Base-by-base conservation (phyloP, 2,888 invertebrate species). In the Mamestra brassicae region DNA sequence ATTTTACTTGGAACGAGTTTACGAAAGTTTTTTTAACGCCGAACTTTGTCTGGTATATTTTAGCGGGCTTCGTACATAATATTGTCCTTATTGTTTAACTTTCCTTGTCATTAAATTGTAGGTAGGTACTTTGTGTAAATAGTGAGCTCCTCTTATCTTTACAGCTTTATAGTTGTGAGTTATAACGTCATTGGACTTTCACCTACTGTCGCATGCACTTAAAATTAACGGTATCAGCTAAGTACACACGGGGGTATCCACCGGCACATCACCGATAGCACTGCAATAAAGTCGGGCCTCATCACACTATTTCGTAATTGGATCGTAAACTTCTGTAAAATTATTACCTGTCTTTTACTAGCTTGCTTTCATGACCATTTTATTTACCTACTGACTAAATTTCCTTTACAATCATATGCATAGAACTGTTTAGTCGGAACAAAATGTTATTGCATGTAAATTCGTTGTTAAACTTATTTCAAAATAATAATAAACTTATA, bases 291-390 rank as follows among this genome's bases (percentile, higher is more conserved):
- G 83, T 81, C 85, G 84, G 80, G 86, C 89, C 88, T 90, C 89
- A 90, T 91, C 90, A 92, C 91, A 93, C 92, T 90, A 91, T 90
- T 90, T 88, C 88, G 90, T 93, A 92, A 93, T 92, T 92, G 92
- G 90, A 89, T 85, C 89, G 86, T 92, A 92, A 93, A 92, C 87
- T 85, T 89, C 89, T 89, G 87, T 91, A 89, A 91, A 90, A 90
- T 90, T 88, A 90, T 88, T 90, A 89, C 89, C 89, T 86, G 84
- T 76, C 85, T 89, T 91, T 90, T 90, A 90, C 86, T 87, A 86
- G 83, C 83, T 79, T 81, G 74, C 86, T 90, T 87, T 91, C 89
- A 91, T 89, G 88, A 84, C 87, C 81, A 83, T 89, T 91, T 90
- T 90, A 90, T 89, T 89, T 88, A 80, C 86, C 88, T 86, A 85